These are phyloP conservation scores for Tarsius wallacei DNA, from an alignment of 2,797 vertebrate species.

Conservation along the genomic window DNA sequence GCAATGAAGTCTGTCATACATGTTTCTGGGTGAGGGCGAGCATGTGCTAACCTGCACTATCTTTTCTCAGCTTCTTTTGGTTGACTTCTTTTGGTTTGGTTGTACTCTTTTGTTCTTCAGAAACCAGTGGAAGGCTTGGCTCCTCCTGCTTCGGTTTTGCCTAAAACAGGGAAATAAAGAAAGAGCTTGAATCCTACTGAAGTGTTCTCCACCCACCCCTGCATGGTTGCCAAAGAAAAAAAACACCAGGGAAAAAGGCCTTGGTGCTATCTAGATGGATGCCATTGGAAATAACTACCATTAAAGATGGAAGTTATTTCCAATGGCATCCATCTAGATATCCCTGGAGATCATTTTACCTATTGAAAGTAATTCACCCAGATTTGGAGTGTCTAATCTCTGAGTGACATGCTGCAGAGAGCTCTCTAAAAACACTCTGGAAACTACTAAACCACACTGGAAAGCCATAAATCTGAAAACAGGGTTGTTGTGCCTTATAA, in stretches of 20 bases:
- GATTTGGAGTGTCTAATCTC: background rate
- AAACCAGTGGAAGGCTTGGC: background rate
- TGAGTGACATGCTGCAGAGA: background rate
- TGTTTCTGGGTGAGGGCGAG: background rate
- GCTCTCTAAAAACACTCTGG: background rate
- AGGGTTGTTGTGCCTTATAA: background rate
- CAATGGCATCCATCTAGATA: background rate
- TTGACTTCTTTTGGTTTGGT: conserved; percentile 55
- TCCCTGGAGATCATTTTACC: conserved; percentile 4
- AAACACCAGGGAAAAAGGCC: background rate
- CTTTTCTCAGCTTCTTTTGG: background rate
- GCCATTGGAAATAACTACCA: background rate
- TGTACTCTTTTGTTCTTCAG: conserved; percentile 76
- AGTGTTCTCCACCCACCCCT: background rate
- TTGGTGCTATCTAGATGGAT: background rate
- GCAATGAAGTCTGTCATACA: background rate
- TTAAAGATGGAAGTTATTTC: background rate
- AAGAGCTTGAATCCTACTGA: conserved; percentile 62
- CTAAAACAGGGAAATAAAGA: conserved; percentile 78
- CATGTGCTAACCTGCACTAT: conserved; percentile 84
- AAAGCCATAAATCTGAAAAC: background rate
- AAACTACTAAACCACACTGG: background rate
- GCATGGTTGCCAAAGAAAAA: background rate
- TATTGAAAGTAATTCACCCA: background rate
- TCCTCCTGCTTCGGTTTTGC: conserved; percentile 80